A percentile compares a stretch with the other conserved stretches of the same genome.
These are phyloP conservation scores for Leucozona laternaria DNA, from an alignment of 2,888 invertebrate species.

Conservation along the genomic window DNA sequence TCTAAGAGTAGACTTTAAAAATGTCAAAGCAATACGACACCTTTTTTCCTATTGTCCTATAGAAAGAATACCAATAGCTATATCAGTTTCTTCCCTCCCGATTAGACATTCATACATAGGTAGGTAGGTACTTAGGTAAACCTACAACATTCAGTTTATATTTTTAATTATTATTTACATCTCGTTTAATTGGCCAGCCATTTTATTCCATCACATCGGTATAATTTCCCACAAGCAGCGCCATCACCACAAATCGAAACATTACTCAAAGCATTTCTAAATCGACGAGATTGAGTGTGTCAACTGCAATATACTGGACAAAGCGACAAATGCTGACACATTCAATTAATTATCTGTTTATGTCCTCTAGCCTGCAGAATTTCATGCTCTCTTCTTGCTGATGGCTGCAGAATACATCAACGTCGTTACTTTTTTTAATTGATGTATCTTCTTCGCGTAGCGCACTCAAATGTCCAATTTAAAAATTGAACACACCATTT, in stretches of 20 bases:
- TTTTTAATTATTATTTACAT: slow-evolving; percentile 41
- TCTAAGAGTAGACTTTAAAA: no score
- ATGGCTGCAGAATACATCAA: neutral
- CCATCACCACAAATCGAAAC: slow-evolving; percentile 34
- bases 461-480: slow-evolving; percentile 63
- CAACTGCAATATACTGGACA: slow-evolving; percentile 71
- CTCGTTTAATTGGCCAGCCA: slow-evolving; percentile 32
- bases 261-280: slow-evolving; percentile 48
- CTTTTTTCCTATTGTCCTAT: no score
- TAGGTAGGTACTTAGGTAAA: neutral
- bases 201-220: slow-evolving; percentile 53
- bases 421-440: slow-evolving; percentile 37
- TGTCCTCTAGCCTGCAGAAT: slow-evolving; percentile 56
- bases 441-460: slow-evolving; percentile 42
- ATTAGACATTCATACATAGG: no score
- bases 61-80: no score
- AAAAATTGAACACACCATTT: slow-evolving; percentile 40
- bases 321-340: slow-evolving; percentile 71
- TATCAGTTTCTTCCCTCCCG: no score
- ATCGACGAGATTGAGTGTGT: slow-evolving; percentile 68
- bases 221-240: slow-evolving; percentile 42
- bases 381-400: slow-evolving; percentile 10
- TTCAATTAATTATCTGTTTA: slow-evolving; percentile 71
- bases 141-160: neutral
- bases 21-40: no score